Conservation (phyloP, 1,140 invertebrate genomes). For the Cotesia typhae region DNA sequence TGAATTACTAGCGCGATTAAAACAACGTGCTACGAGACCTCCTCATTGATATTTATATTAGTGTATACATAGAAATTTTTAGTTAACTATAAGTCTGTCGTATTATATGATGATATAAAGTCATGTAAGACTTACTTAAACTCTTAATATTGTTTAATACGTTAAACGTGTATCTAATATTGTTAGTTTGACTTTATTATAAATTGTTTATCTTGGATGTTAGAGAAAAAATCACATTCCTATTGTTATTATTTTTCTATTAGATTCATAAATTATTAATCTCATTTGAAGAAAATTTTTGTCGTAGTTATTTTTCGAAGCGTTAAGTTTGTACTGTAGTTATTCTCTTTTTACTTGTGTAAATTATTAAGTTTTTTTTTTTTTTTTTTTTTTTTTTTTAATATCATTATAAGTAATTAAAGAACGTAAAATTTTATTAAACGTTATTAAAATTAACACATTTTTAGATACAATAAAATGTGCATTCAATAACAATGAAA, state of each 20-base stretch:
- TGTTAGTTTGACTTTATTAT: slow-evolving; percentile 13
- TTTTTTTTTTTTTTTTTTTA: slow-evolving; percentile 20
- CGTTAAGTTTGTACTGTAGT: not conserved
- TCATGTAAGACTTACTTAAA: not conserved
- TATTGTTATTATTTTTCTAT: slow-evolving; percentile 7
- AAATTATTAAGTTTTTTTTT: slow-evolving; percentile 16
- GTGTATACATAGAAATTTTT: not conserved
- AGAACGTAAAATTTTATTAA: slow-evolving; percentile 12
- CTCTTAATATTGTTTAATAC: slow-evolving; percentile 20
- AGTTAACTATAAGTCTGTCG: not conserved
- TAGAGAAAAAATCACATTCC: slow-evolving; percentile 20
- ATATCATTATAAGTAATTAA: not conserved
- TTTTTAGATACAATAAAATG: not conserved
- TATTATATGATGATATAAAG: not conserved
- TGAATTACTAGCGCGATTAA: slow-evolving; percentile 60
- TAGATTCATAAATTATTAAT: not conserved
- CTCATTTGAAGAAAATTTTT: not conserved
- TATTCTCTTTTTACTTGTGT: slow-evolving; percentile 4
- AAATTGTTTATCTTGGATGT: slow-evolving; percentile 15
- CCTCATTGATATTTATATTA: slow-evolving; percentile 52
- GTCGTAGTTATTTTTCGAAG: not conserved
- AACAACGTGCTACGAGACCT: slow-evolving; percentile 63
- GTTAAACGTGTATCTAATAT: not conserved
- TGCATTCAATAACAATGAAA: slow-evolving; percentile 32
- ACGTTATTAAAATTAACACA: slow-evolving; percentile 3